These are phyloP conservation scores for Antechinus stuartii DNA, from an alignment of 2,113 vertebrate species.

Conservation along the genomic window DNA sequence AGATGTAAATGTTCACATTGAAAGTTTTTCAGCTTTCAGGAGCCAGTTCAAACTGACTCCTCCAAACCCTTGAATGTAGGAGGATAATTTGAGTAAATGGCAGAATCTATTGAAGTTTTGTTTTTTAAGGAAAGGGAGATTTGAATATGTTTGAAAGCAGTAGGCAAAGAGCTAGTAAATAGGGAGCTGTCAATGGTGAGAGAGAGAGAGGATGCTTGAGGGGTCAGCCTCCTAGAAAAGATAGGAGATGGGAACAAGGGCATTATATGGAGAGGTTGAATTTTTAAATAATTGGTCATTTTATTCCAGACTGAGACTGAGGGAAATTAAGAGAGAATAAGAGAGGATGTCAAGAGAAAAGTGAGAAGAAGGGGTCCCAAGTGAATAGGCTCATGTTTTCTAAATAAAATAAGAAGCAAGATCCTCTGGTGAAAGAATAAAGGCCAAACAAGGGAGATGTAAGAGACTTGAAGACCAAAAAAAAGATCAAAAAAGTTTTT, in stretches of 20 bases:
- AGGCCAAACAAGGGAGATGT: too few relatives aligned
- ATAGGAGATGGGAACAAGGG: too few relatives aligned
- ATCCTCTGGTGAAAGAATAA: neutral
- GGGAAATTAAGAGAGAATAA: neutral
- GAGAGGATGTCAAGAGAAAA: neutral
- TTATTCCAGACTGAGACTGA: neutral
- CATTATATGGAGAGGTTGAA: too few relatives aligned
- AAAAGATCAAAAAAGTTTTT: neutral
- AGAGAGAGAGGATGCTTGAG: too few relatives aligned
- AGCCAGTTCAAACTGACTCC: neutral
- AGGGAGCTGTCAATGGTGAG: too few relatives aligned
- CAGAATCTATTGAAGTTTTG: neutral
- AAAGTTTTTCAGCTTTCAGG: neutral
- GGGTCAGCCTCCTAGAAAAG: too few relatives aligned
- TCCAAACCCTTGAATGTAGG: neutral
- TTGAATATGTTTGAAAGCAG: too few relatives aligned
- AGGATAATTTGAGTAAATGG: neutral
- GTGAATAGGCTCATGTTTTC: neutral
- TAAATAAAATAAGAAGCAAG: neutral
- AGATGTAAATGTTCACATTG: neutral
- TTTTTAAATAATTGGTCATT: neutral
- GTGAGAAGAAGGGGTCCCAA: neutral
- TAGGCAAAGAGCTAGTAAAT: too few relatives aligned
- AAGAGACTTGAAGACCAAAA: neutral
- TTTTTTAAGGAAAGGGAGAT: neutral